A percentile compares a stretch with the other conserved stretches of the same genome.
phyloP scores from a whole-genome alignment of 2,888 invertebrate genomes.

The Dynastes maya region DNA sequence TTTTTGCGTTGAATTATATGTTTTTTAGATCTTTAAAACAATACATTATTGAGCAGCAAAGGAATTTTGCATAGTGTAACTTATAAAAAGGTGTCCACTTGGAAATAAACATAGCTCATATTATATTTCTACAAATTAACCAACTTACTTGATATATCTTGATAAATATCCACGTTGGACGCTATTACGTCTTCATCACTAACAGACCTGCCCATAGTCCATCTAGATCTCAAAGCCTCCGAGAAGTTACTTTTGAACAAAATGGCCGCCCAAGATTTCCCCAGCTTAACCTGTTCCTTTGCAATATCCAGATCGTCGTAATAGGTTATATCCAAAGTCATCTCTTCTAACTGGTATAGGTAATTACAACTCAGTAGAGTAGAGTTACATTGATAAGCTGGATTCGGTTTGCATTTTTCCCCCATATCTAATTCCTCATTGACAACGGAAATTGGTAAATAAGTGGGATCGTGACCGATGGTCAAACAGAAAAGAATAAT shows the following conservation, averaged over 20 bases:
- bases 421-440: conserved; percentile 79
- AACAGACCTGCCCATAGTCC: conserved; percentile 72
- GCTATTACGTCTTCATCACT: conserved; percentile 74
- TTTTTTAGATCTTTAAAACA: no score
- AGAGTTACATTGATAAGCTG: conserved; percentile 74
- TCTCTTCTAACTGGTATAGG: conserved; percentile 79
- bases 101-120: no score
- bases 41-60: no score
- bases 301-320: conserved; percentile 74
- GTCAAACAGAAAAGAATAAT: conserved; percentile 91
- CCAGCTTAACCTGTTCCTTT: conserved; percentile 77
- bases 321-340: conserved; percentile 76
- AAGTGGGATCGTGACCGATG: conserved; percentile 89
- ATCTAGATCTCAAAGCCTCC: conserved; percentile 74
- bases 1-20: no score
- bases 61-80: no score
- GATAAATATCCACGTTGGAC: conserved; percentile 80
- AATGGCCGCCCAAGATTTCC: conserved; percentile 84
- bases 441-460: conserved; percentile 84
- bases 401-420: conserved; percentile 63
- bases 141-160: conserved; percentile 89
- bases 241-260: conserved; percentile 86
- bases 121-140: no score
- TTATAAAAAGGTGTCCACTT: no score
- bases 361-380: conserved; percentile 85